Conservation (phyloP, 2,888 invertebrate species). For the Pollenia griseotomentosa region DNA sequence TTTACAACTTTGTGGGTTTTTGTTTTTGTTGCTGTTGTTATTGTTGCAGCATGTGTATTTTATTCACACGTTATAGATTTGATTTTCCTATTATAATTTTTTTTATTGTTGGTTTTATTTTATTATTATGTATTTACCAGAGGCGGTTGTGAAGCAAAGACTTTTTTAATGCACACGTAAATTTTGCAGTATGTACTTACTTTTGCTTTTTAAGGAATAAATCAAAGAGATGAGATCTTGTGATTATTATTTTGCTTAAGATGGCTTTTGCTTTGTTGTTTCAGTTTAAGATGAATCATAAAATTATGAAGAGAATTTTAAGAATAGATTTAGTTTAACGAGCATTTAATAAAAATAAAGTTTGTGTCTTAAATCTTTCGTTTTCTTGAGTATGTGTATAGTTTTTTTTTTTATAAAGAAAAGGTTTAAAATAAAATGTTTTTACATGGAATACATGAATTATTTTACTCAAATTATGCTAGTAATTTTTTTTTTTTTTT, state of each 20-base stretch:
- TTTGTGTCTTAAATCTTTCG: slow-evolving; percentile 55
- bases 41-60: slow-evolving; percentile 46
- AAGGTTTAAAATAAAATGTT: too few species aligned
- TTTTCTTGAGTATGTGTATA: background rate
- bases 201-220: slow-evolving; percentile 59
- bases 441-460: too few species aligned
- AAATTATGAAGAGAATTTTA: slow-evolving; percentile 24
- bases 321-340: background rate
- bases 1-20: slow-evolving; percentile 27
- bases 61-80: slow-evolving; percentile 73
- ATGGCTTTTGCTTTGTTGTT: slow-evolving; percentile 6
- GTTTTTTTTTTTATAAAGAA: background rate
- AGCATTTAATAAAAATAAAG: background rate
- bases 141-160: slow-evolving; percentile 11
- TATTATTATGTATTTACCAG: slow-evolving; percentile 16
- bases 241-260: slow-evolving; percentile 12
- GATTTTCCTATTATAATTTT: slow-evolving; percentile 35
- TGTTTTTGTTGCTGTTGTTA: background rate
- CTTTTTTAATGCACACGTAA: slow-evolving; percentile 27
- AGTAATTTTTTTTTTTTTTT: too few species aligned
- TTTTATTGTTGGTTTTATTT: slow-evolving; percentile 25
- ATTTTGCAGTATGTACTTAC: slow-evolving; percentile 41
- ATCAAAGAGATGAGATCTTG: slow-evolving; percentile 40
- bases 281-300: slow-evolving; percentile 26
- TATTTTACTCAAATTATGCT: too few species aligned